Evolutionary conservation across 2,888 invertebrate species (phyloP).

Genomic region (Cylloceria caligata): DNA sequence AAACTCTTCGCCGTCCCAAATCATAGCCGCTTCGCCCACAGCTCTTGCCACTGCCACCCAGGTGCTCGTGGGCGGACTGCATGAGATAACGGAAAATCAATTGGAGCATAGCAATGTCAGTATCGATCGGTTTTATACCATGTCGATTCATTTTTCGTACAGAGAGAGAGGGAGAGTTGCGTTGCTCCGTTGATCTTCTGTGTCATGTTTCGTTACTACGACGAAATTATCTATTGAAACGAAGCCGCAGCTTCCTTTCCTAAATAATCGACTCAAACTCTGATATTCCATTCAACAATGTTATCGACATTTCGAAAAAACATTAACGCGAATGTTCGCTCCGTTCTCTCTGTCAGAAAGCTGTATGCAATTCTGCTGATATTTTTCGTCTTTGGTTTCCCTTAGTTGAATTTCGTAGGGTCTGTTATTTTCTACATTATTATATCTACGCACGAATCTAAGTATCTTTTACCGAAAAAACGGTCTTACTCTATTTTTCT

Average conservation of each 20-base stretch:
- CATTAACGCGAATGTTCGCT: constrained; percentile 40
- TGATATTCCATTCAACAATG: constrained; percentile 43
- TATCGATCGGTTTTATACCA: constrained; percentile 42
- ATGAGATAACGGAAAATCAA: constrained; percentile 67
- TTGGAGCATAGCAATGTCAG: constrained; percentile 53
- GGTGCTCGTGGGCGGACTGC: constrained; percentile 82
- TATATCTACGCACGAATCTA: constrained; percentile 4
- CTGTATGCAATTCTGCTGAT: constrained; percentile 63
- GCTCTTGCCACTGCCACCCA: constrained; percentile 84
- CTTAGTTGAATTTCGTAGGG: constrained; percentile 81
- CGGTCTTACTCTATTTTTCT: constrained; percentile 55
- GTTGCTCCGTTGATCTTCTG: constrained; percentile 61
- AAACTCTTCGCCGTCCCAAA: constrained; percentile 84
- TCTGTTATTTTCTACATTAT: constrained; percentile 71
- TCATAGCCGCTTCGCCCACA: constrained; percentile 83
- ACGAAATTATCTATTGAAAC: constrained; percentile 7
- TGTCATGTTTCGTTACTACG: constrained; percentile 22
- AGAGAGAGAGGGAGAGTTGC: constrained; percentile 36
- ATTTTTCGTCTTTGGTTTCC: constrained; percentile 82
- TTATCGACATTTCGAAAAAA: neutral
- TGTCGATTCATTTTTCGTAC: constrained; percentile 60
- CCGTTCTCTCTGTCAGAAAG: constrained; percentile 39
- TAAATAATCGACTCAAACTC: constrained; percentile 37
- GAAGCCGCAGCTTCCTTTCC: too few species aligned
- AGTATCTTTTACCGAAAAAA: constrained; percentile 58